Evolutionary conservation across 1,140 invertebrate genomes (phyloP).

Genomic region (Nomia melanderi): DNA sequence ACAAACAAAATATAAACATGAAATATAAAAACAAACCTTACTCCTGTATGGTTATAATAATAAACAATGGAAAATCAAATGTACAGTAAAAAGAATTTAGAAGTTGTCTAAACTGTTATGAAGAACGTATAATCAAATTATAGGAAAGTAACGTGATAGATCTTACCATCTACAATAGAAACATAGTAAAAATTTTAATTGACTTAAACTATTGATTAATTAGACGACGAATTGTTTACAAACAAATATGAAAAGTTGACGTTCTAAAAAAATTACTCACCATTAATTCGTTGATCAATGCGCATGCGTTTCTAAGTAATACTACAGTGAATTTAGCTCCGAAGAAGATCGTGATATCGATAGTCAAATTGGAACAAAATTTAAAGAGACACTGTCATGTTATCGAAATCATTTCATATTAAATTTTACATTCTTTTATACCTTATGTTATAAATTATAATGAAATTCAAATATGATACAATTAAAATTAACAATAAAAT

Average conservation of each 20-base stretch:
- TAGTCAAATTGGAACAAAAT: too few relatives aligned
- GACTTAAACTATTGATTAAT: background rate
- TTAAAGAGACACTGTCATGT: too few relatives aligned
- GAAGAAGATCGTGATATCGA: too few relatives aligned
- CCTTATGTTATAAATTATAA: background rate
- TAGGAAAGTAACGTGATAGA: constrained; percentile 20
- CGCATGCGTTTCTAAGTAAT: too few relatives aligned
- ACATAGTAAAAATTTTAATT: background rate
- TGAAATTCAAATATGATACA: background rate
- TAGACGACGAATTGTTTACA: background rate
- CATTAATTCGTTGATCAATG: constrained; percentile 5
- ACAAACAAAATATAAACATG: background rate
- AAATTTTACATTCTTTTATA: too few relatives aligned
- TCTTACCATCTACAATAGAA: constrained; percentile 27
- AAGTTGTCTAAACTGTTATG: constrained; percentile 31
- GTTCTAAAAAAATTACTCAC: constrained; percentile 5
- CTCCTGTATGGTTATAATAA: background rate
- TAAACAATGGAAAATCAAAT: background rate
- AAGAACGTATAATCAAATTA: constrained; percentile 57
- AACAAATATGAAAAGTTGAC: background rate
- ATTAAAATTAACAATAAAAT: background rate
- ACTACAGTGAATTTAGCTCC: too few relatives aligned
- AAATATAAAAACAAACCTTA: background rate
- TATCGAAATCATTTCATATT: too few relatives aligned
- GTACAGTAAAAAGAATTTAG: constrained; percentile 4